Percentiles rank a stretch among this genome's conserved stretches.
These are phyloP conservation scores for Dufourea novaeangliae DNA, from an alignment of 1,140 invertebrate species.

Conservation along the genomic window DNA sequence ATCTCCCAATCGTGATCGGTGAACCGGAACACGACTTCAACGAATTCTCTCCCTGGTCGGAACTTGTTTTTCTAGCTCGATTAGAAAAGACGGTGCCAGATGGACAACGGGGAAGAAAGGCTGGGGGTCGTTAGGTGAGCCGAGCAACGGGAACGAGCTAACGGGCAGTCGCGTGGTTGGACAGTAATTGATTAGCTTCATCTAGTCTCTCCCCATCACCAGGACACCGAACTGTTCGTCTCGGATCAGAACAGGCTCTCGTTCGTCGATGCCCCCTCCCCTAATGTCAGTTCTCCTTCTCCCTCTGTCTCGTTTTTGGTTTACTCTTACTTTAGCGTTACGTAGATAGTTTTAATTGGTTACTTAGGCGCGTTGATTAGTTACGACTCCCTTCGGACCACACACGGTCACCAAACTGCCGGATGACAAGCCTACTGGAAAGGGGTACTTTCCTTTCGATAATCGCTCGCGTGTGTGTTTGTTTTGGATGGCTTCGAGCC, in stretches of 20 bases:
- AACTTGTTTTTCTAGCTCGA: neutral
- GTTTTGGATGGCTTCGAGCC: slow-evolving; percentile 77
- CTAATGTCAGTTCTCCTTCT: slow-evolving; percentile 34
- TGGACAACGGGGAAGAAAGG: neutral
- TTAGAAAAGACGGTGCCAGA: neutral
- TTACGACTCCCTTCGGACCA: slow-evolving; percentile 34
- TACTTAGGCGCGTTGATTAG: slow-evolving; percentile 73
- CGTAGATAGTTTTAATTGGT: slow-evolving; percentile 69
- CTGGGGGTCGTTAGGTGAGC: neutral
- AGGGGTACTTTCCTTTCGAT: slow-evolving; percentile 54
- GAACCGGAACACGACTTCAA: too few species aligned
- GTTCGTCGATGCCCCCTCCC: neutral
- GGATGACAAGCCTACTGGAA: slow-evolving; percentile 18
- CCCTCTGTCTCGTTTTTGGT: too few species aligned
- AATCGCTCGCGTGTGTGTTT: slow-evolving; percentile 61
- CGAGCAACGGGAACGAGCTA: neutral
- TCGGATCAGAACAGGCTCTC: neutral
- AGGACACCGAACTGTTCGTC: too few species aligned
- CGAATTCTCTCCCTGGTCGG: neutral
- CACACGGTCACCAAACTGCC: slow-evolving; percentile 10
- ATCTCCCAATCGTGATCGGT: too few species aligned
- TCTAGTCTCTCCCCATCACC: slow-evolving; percentile 7
- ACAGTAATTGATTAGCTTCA: slow-evolving; percentile 50
- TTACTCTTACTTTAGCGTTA: slow-evolving; percentile 60
- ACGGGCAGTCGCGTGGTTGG: slow-evolving; percentile 37